Conservation (phyloP, 2,797 vertebrate species). For the Cynodonichthys magdalenae region DNA sequence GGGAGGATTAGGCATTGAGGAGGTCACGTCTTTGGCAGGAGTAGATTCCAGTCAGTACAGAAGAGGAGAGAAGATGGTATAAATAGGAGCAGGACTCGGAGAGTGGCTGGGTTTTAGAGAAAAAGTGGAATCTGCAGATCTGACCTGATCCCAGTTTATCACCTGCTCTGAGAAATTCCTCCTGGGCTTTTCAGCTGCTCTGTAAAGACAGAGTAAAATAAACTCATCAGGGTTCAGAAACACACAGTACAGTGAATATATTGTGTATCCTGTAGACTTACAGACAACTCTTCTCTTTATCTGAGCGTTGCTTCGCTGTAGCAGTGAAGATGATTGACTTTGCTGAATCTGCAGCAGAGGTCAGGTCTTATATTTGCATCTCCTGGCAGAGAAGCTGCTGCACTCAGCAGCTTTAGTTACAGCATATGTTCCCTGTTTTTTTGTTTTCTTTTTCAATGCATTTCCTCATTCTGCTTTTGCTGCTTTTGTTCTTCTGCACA, state of each 20-base stretch:
- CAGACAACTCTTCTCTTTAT: not conserved
- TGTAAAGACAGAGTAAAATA: conserved; percentile 33
- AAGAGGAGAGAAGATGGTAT: conserved; percentile 22
- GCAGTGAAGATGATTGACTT: conserved; percentile 53
- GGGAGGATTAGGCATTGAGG: conserved; percentile 47
- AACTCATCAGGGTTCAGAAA: not conserved
- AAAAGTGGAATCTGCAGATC: conserved; percentile 72
- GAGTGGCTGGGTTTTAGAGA: conserved; percentile 61
- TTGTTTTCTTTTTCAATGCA: conserved; percentile 33
- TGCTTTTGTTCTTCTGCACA: conserved; percentile 7
- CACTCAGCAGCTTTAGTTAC: conserved; percentile 42
- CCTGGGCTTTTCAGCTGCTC: conserved; percentile 43
- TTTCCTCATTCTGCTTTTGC: conserved; percentile 11
- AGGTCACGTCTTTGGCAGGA: conserved; percentile 58
- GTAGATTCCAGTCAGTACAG: conserved; percentile 16
- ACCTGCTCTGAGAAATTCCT: conserved; percentile 47
- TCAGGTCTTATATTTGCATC: conserved; percentile 65
- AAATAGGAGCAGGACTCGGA: conserved; percentile 28
- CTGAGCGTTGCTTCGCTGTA: not conserved
- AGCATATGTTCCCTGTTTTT: conserved; percentile 41
- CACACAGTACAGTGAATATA: not conserved
- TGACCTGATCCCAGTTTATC: conserved; percentile 49
- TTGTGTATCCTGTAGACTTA: not conserved
- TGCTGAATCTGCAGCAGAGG: conserved; percentile 65
- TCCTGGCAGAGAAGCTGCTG: conserved; percentile 62